These are phyloP conservation scores for Ceyx cyanopectus DNA, from an alignment of 2,113 vertebrate genomes.

Conservation along the genomic window DNA sequence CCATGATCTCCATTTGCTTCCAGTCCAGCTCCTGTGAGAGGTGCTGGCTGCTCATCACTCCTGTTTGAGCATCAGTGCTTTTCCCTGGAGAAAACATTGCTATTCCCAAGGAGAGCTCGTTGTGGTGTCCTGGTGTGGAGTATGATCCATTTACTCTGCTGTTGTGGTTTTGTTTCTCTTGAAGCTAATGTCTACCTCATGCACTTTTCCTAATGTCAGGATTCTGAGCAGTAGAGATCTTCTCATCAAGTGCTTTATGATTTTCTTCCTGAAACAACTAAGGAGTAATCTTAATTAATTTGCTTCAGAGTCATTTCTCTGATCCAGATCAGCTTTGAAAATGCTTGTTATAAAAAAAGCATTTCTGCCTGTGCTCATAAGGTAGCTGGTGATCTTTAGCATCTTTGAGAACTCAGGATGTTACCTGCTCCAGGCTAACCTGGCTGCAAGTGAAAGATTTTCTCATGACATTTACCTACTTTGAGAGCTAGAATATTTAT, in stretches of 20 bases:
- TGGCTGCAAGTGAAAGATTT: background rate
- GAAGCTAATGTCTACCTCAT: background rate
- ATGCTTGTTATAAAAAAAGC: background rate
- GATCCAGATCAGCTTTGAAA: background rate
- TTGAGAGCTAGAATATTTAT: background rate
- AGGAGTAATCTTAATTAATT: background rate
- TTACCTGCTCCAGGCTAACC: background rate
- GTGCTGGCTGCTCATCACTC: background rate
- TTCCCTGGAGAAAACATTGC: background rate
- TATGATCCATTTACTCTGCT: fast-evolving
- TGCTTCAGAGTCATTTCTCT: background rate
- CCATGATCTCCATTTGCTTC: fast-evolving
- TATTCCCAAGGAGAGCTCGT: background rate
- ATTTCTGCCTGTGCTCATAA: background rate
- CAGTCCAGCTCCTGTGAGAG: background rate
- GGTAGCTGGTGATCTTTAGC: background rate
- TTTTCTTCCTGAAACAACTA: background rate
- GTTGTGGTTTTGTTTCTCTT: background rate
- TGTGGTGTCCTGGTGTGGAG: background rate
- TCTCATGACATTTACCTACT: background rate
- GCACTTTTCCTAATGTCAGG: background rate
- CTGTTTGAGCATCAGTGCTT: background rate
- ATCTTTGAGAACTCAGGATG: background rate
- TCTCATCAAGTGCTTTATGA: background rate
- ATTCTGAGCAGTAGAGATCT: background rate